Conservation (phyloP, 1,140 invertebrate genomes). For the Drosophila nikananu region DNA sequence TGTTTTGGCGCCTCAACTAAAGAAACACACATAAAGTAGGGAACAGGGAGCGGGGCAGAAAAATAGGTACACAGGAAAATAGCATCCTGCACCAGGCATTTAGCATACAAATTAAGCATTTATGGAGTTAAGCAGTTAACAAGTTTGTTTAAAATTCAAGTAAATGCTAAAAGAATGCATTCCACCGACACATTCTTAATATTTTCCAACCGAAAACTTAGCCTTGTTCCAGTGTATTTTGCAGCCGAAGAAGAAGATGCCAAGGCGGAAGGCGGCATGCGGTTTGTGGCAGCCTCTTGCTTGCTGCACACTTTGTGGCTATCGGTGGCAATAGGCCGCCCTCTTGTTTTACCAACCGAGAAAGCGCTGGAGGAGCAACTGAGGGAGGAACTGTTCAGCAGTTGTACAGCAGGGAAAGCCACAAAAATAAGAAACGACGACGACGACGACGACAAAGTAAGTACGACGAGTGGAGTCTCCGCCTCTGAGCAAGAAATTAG, state of each 20-base stretch:
- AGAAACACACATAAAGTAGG: constrained; percentile 48
- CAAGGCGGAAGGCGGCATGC: constrained; percentile 46
- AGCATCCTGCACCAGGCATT: background rate
- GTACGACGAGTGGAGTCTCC: constrained; percentile 3
- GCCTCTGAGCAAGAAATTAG: constrained; percentile 67
- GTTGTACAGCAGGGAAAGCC: constrained; percentile 65
- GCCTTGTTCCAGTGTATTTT: constrained; percentile 9
- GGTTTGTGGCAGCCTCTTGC: constrained; percentile 52
- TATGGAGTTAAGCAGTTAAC: constrained; percentile 1
- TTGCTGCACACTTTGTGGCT: constrained; percentile 50
- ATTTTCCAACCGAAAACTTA: too few species aligned
- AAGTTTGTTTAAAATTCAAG: background rate
- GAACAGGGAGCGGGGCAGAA: constrained; percentile 16
- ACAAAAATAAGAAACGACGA: constrained; percentile 67
- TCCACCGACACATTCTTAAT: too few species aligned
- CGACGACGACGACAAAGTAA: constrained; percentile 60
- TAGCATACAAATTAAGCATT: constrained; percentile 1
- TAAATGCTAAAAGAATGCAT: too few species aligned
- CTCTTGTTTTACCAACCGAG: background rate
- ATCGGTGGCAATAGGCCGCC: background rate
- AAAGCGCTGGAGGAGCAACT: background rate
- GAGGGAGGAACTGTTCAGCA: constrained; percentile 32
- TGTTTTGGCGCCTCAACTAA: constrained; percentile 70
- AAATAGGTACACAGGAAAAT: constrained; percentile 18
- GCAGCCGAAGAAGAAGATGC: constrained; percentile 38